These are phyloP conservation scores for Apteryx mantelli DNA, from an alignment of 2,113 vertebrate species.

Conservation along the genomic window DNA sequence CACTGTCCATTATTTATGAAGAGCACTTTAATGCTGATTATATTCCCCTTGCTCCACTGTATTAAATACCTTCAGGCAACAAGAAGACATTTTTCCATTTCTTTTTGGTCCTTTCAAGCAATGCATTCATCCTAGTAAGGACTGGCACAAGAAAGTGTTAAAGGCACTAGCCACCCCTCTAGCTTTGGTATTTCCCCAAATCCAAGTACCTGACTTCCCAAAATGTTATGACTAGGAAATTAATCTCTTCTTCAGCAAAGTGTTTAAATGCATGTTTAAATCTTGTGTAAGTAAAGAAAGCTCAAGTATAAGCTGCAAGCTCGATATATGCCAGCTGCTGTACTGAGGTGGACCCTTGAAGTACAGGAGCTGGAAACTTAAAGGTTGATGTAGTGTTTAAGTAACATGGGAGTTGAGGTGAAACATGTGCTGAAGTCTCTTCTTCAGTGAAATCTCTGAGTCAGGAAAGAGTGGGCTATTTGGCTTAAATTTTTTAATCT, in stretches of 20 bases:
- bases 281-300: not conserved
- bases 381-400: conserved; percentile 18
- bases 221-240: not conserved
- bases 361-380: conserved; percentile 8
- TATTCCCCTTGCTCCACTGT: not conserved
- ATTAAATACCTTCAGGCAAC: conserved; percentile 26
- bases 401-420: conserved; percentile 1
- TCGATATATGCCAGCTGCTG: conserved; percentile 4
- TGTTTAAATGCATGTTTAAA: not conserved
- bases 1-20: conserved; percentile 62
- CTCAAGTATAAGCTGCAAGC: conserved; percentile 1
- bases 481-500: not conserved
- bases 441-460: not conserved
- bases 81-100: not conserved
- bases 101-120: not conserved
- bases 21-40: conserved; percentile 27
- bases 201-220: not conserved
- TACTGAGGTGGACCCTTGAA: conserved; percentile 30
- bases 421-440: not conserved
- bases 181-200: not conserved
- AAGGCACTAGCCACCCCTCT: not conserved
- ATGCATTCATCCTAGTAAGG: not conserved
- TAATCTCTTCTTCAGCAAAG: not conserved
- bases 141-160: not conserved
- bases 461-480: not conserved